Conservation (phyloP, 2,113 vertebrate genomes). For the Tetraodon nigroviridis region DNA sequence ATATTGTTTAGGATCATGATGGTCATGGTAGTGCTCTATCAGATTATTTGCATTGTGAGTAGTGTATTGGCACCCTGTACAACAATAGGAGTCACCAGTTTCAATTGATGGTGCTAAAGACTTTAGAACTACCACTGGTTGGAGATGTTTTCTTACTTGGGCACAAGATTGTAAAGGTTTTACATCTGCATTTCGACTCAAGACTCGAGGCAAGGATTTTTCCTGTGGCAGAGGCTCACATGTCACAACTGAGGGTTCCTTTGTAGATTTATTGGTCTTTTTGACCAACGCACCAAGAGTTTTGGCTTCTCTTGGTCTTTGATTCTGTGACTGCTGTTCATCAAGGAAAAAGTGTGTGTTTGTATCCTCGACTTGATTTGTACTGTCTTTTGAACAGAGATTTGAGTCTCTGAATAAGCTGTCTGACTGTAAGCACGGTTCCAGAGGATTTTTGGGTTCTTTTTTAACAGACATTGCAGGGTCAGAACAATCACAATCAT, state of each 20-base stretch:
- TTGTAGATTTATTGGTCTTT: constrained; percentile 2
- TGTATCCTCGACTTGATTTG: constrained; percentile 3
- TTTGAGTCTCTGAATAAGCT: not conserved
- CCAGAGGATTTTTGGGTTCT: not conserved
- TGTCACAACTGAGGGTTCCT: no score
- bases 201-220: no score
- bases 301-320: no score
- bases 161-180: not conserved
- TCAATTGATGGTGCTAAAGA: constrained; percentile 27
- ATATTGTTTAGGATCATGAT: constrained; percentile 49
- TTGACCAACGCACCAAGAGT: not conserved
- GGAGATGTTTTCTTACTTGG: constrained; percentile 53
- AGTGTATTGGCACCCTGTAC: constrained; percentile 55
- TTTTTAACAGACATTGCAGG: not conserved
- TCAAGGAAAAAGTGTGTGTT: no score
- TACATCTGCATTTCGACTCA: no score
- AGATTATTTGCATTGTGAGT: constrained; percentile 48
- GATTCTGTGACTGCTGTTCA: no score
- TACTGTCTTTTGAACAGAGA: constrained; percentile 12
- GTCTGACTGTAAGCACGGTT: constrained; percentile 4
- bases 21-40: constrained; percentile 66
- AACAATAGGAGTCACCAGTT: constrained; percentile 39
- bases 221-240: no score
- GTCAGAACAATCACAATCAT: not conserved
- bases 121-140: constrained; percentile 69